Percentiles rank a stretch among this genome's conserved stretches.
Conservation (phyloP, 2,888 invertebrate species). For the Bimastos eiseni region DNA sequence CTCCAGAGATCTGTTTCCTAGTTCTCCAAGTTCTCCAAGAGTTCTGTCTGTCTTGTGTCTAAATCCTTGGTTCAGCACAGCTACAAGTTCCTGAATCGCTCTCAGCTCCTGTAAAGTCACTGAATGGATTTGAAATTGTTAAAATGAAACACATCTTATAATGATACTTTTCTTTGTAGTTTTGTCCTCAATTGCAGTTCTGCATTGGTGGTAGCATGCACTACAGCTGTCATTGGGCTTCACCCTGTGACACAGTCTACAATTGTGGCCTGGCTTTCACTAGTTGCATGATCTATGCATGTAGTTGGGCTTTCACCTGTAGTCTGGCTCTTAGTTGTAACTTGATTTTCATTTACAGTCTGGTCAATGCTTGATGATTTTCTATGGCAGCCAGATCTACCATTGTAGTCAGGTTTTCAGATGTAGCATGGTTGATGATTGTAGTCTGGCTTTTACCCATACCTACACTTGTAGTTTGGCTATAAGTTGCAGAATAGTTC, state of each 20-base stretch:
- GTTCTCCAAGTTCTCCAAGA: not conserved
- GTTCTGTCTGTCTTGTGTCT: not conserved
- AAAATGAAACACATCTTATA: not conserved
- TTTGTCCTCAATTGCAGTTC: too few species aligned
- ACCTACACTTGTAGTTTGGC: not conserved
- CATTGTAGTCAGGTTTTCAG: not conserved
- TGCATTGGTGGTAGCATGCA: not conserved
- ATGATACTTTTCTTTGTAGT: too few species aligned
- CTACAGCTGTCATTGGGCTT: not conserved
- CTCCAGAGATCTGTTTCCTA: not conserved
- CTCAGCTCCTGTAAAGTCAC: not conserved
- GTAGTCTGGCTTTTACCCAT: not conserved
- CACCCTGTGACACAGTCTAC: not conserved
- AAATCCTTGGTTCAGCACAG: not conserved
- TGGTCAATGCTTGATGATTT: not conserved
- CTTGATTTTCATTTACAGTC: not conserved
- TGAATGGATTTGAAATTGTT: not conserved
- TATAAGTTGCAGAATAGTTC: not conserved
- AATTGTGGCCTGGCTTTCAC: not conserved
- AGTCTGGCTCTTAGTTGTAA: not conserved
- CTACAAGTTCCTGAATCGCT: not conserved
- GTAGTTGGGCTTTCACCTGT: not conserved
- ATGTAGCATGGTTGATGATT: not conserved
- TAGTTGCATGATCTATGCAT: not conserved
- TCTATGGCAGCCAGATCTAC: not conserved